Base-by-base conservation (phyloP, 2,113 vertebrate genomes). In the Xiphophorus maculatus region DNA sequence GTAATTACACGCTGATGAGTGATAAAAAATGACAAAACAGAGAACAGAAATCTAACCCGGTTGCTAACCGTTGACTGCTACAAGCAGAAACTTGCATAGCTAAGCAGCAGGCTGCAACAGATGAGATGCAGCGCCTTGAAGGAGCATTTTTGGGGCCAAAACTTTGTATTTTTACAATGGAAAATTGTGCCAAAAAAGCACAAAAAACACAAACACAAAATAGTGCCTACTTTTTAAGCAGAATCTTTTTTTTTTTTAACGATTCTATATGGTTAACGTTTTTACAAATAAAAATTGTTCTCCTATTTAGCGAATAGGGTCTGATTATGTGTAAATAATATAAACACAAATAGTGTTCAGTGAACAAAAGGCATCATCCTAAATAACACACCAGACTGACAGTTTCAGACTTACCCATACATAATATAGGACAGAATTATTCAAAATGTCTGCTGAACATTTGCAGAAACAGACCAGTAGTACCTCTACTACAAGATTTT, bases 21-120 rank as follows among this genome's bases (percentile, higher is more conserved):
- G 79, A 86, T 76, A 84, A 88, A 37, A 84, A 85, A 81, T 64
- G 80, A 85, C 84, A 89, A 76, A 14, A 32, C 64, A 63, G 76
- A 66, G 84, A 84, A 74, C 71, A 74, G 29, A 30, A 78, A 74
- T 69, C 4, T 28, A 10, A 64, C 68, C 68, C 73, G 37, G 84
- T 64, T 66, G 82, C 73, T 85, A 87, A 51, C 81, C 84, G 83
- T 83, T 86, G 48, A 25, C 19, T 28, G 14, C 17, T 10, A 65
- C 75, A 40, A 61, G 63, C 62, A 33, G 65, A 65, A 66, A 71
- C 72, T 76, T 78, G 66, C 77, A 72, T 66, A 7, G 15, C 17
- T 48, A 19, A 74, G 71, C 27, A 64, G 79, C 28, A 64, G 58
- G 66, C 65, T 66, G 42, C 75, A 67, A 48, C 51, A 58, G 51